Base-by-base conservation (phyloP, 1,140 invertebrate genomes). In the Drosophila pachea region DNA sequence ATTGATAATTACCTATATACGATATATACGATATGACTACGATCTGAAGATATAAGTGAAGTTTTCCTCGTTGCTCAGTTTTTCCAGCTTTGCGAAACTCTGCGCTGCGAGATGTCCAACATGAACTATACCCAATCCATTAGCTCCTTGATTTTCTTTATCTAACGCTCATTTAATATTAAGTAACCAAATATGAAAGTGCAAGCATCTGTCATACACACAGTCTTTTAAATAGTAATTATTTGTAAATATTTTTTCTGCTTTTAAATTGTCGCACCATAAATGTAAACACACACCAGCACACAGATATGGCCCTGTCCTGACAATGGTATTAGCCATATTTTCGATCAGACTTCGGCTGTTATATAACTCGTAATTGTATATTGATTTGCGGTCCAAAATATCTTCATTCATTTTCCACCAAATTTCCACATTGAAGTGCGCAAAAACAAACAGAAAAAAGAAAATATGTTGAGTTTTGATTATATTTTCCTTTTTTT, bases 181-280 rank as follows among this genome's bases (percentile, higher is more conserved):
- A 75, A 68, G 53, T 59, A 73, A 81, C 38, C 61, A 53, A 38
- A 56, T 62, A 54, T 8, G 43, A 49, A 42, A 67, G 76, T 83
- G 76, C 79, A 84, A 83, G 76, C 32, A 75, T 50, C 33, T 65
- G 38, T 69, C 64, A 56, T 63, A 75, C 49, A 74, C 49, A 42
- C 68, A 67, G 8, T 76, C 75, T 59, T 66, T 58, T 72, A 52
- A 78, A 59, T 53, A 66, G 72, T 78, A 78, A 55, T 76, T 83
- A 83, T 76, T 58, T 76, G 79, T 83, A 84, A 79, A 84, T 83
- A 78, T 78, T 56, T 76, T 78, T 75, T 73, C 60, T 38, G 73
- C 77, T 77, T 78, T 84, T 78, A 83, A 84, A 78, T 53, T 84
- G 79, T 83, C 79, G 52, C 68, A 65, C 45, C 62, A 59, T 68